These are phyloP conservation scores for Hyperoplus immaculatus DNA, from an alignment of 2,797 vertebrate species.

Conservation along the genomic window DNA sequence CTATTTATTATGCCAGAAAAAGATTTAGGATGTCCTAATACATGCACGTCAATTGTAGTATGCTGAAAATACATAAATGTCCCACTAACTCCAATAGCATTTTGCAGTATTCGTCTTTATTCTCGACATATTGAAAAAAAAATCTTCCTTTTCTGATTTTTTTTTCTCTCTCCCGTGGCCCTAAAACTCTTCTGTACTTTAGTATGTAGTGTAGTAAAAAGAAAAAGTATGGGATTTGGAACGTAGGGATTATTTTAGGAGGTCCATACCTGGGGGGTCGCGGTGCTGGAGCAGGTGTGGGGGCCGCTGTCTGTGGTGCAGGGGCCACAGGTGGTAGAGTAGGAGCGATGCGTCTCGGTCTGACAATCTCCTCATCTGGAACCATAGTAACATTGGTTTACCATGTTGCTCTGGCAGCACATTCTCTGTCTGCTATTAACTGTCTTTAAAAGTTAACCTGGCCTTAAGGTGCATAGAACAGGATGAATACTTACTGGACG, in stretches of 20 bases:
- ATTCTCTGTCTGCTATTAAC: constrained; percentile 1
- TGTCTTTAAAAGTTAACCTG: neutral
- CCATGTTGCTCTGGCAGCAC: neutral
- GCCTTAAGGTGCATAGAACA: neutral
- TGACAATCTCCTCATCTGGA: constrained; percentile 94
- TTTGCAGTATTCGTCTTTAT: too few species aligned
- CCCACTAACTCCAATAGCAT: too few species aligned
- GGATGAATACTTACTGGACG: constrained; percentile 91
- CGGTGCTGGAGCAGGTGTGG: constrained; percentile 81
- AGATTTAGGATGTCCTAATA: too few species aligned
- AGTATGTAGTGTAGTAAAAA: too few species aligned
- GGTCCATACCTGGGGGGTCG: constrained; percentile 86
- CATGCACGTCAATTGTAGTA: too few species aligned
- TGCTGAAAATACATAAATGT: too few species aligned
- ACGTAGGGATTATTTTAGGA: neutral
- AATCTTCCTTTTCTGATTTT: too few species aligned
- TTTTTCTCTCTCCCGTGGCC: too few species aligned
- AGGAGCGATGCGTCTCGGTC: constrained; percentile 91
- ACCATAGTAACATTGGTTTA: constrained; percentile 3
- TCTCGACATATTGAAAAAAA: too few species aligned
- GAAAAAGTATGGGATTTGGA: too few species aligned
- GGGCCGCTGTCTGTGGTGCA: constrained; percentile 58
- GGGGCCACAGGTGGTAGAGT: constrained; percentile 76
- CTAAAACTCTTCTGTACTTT: too few species aligned
- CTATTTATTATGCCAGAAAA: too few species aligned